phyloP scores from a whole-genome alignment of 2,888 invertebrate species.

The Augochlorella aurata region DNA sequence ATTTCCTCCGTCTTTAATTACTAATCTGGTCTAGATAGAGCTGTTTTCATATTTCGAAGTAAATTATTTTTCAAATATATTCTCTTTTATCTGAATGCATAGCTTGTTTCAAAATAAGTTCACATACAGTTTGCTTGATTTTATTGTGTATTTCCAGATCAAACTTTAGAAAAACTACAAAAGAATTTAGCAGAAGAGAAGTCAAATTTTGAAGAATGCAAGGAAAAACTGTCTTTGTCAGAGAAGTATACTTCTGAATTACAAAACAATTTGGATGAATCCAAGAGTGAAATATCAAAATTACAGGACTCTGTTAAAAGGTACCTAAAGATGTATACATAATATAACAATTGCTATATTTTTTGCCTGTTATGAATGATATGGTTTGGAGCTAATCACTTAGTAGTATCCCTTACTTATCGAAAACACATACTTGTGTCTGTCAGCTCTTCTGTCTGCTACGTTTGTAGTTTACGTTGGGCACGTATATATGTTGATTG shows the following conservation, averaged over 20 bases:
- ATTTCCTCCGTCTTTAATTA: neutral
- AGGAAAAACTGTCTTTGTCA: constrained; percentile 85
- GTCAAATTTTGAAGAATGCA: constrained; percentile 86
- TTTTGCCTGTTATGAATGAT: too few species aligned
- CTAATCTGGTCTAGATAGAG: neutral
- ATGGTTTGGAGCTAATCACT: too few species aligned
- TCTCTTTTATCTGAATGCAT: neutral
- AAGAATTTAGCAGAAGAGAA: constrained; percentile 84
- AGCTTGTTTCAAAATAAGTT: neutral
- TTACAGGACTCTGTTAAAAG: constrained; percentile 85
- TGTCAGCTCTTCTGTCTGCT: too few species aligned
- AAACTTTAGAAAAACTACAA: constrained; percentile 84
- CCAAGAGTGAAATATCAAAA: constrained; percentile 86
- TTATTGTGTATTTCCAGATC: constrained; percentile 81
- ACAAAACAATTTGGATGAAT: constrained; percentile 85
- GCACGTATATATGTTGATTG: too few species aligned
- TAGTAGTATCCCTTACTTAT: too few species aligned
- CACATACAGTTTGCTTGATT: neutral
- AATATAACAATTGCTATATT: neutral
- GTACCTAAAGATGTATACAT: constrained; percentile 60
- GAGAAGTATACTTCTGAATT: constrained; percentile 86
- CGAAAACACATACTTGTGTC: too few species aligned
- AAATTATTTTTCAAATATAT: neutral
- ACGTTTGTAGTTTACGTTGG: too few species aligned
- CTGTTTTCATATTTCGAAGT: too few species aligned